phyloP scores from a whole-genome alignment of 2,113 vertebrate species.

The Telmatochromis bifrenatus region DNA sequence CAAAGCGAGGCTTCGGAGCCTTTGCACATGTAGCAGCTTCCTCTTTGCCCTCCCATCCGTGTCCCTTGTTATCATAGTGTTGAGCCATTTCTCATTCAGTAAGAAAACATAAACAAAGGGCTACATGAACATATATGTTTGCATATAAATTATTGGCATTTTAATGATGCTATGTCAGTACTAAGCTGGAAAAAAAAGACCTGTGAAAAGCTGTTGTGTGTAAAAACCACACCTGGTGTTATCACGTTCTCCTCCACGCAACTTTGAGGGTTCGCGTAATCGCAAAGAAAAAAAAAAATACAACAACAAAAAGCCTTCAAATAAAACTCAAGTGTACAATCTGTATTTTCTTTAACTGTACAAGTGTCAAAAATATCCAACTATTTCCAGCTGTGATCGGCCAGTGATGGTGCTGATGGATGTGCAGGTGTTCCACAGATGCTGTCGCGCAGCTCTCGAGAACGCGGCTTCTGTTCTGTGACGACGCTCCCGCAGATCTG shows the following conservation, averaged over 20 bases:
- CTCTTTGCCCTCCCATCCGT: neutral
- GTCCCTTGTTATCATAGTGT: neutral
- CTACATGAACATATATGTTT: slow-evolving; percentile 48
- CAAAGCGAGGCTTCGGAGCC: neutral
- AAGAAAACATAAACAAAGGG: slow-evolving; percentile 36
- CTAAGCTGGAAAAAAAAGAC: slow-evolving; percentile 7
- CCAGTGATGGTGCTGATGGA: neutral
- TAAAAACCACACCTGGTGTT: slow-evolving; percentile 71
- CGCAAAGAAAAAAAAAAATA: neutral
- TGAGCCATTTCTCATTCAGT: neutral
- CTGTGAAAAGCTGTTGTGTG: slow-evolving; percentile 1
- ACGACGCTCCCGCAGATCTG: neutral
- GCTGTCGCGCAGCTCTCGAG: neutral
- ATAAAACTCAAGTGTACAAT: slow-evolving; percentile 24
- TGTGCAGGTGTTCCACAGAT: neutral
- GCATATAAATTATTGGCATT: slow-evolving; percentile 71
- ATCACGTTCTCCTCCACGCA: slow-evolving; percentile 36
- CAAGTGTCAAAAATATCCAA: slow-evolving; percentile 28
- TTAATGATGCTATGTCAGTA: slow-evolving; percentile 53
- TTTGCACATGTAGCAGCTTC: slow-evolving; percentile 6
- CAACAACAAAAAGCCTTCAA: slow-evolving; percentile 11
- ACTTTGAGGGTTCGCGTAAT: neutral
- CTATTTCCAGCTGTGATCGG: neutral
- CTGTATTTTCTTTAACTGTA: slow-evolving; percentile 24
- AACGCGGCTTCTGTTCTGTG: neutral